phyloP scores from a whole-genome alignment of 2,797 vertebrate species.

The Staurois parvus region DNA sequence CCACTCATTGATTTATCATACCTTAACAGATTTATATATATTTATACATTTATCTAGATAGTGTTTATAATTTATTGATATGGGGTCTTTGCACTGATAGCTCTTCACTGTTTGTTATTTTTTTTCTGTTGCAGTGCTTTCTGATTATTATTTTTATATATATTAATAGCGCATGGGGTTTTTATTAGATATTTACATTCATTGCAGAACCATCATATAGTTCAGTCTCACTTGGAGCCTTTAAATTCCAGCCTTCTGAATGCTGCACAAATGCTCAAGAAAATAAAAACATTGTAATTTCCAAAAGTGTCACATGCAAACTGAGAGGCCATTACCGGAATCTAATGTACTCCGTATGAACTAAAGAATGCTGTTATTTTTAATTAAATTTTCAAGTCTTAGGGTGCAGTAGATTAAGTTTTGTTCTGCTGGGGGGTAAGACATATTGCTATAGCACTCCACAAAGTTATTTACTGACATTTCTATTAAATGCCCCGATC shows the following conservation, averaged over 20 bases:
- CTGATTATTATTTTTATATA: too few relatives aligned
- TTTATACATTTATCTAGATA: too few relatives aligned
- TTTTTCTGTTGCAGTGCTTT: too few relatives aligned
- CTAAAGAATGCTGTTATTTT: constrained; percentile 60
- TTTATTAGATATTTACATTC: too few relatives aligned
- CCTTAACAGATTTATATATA: too few relatives aligned
- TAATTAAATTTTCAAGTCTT: constrained; percentile 60
- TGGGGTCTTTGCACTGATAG: too few relatives aligned
- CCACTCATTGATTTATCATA: too few relatives aligned
- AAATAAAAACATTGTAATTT: constrained; percentile 51
- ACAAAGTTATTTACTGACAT: constrained; percentile 60
- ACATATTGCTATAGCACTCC: constrained; percentile 55
- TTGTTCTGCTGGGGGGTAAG: constrained; percentile 53
- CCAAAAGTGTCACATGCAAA: constrained; percentile 48
- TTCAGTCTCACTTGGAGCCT: constrained; percentile 30
- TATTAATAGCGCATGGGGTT: too few relatives aligned
- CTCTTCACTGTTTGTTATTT: too few relatives aligned
- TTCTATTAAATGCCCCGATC: constrained; percentile 48
- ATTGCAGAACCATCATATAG: constrained; percentile 7
- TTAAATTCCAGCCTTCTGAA: constrained; percentile 35
- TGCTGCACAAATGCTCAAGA: constrained; percentile 13
- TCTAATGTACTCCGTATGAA: constrained; percentile 47
- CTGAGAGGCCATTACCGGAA: constrained; percentile 48
- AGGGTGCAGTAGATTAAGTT: constrained; percentile 53
- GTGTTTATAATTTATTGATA: too few relatives aligned